Conservation (phyloP, 2,888 invertebrate genomes). For the Tachina grossa region DNA sequence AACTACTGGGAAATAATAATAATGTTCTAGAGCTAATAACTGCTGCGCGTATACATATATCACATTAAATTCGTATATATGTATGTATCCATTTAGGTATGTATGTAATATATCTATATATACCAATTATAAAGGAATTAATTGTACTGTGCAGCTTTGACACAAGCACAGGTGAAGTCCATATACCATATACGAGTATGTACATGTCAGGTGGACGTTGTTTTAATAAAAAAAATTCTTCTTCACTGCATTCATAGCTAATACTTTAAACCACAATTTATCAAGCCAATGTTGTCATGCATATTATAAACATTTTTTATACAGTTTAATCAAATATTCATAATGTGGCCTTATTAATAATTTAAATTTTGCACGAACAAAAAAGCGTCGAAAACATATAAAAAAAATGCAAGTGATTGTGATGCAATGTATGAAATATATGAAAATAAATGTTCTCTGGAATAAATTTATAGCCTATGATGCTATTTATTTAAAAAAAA, state of each 20-base stretch:
- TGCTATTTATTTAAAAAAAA: neutral
- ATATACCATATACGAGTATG: neutral
- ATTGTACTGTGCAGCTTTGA: too few relatives aligned
- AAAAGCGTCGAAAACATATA: neutral
- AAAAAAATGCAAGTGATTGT: neutral
- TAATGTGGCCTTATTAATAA: conserved; percentile 42
- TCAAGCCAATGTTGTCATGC: conserved; percentile 26
- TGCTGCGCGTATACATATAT: too few relatives aligned
- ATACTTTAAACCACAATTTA: conserved; percentile 34
- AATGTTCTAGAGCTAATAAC: too few relatives aligned
- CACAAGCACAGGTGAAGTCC: neutral
- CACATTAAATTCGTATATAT: too few relatives aligned
- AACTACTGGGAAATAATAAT: too few relatives aligned
- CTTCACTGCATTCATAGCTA: neutral
- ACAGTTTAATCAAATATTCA: conserved; percentile 37
- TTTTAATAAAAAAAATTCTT: neutral
- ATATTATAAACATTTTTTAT: conserved; percentile 28
- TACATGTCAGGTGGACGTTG: neutral
- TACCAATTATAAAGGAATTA: too few relatives aligned
- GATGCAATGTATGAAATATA: neutral
- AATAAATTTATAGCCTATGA: conserved; percentile 19
- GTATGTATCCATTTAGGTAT: too few relatives aligned
- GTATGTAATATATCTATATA: too few relatives aligned
- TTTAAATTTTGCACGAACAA: neutral
- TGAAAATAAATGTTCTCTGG: conserved; percentile 15